Percentiles rank a stretch among this genome's conserved stretches.
Evolutionary conservation across 2,113 vertebrate genomes (phyloP).

Genomic region (Uropsilus gracilis): DNA sequence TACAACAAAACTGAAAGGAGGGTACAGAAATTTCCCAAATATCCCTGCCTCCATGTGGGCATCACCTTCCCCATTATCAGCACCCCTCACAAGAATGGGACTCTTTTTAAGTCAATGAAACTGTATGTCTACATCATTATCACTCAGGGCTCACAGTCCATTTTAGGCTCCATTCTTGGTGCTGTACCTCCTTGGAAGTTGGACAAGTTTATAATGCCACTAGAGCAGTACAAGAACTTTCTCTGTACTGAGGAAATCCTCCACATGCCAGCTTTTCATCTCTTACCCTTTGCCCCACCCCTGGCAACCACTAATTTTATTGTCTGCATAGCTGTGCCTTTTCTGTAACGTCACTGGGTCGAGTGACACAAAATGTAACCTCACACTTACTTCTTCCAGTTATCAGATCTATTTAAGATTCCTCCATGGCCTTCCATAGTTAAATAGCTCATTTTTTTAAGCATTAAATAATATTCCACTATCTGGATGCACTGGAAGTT

Average conservation of each 20-base stretch:
- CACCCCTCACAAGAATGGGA: not conserved
- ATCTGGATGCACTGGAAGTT: not conserved
- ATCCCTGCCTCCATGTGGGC: not conserved
- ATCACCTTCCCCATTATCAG: not conserved
- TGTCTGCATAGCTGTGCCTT: not conserved
- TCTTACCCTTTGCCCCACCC: too few species aligned
- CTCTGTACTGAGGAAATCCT: not conserved
- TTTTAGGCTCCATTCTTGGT: not conserved
- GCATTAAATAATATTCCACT: not conserved
- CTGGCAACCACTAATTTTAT: not conserved
- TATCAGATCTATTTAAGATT: not conserved
- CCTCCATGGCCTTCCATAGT: not conserved
- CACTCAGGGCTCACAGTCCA: not conserved
- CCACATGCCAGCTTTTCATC: not conserved
- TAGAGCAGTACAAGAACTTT: too few species aligned
- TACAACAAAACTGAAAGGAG: not conserved
- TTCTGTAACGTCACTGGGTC: not conserved
- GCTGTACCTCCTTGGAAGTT: not conserved
- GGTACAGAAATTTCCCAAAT: not conserved
- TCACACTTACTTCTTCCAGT: not conserved
- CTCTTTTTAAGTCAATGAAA: not conserved
- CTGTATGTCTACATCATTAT: not conserved
- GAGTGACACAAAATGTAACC: not conserved
- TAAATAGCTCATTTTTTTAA: not conserved
- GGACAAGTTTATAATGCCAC: not conserved